Conservation (phyloP, 2,797 vertebrate species). For the Tachyglossus aculeatus region DNA sequence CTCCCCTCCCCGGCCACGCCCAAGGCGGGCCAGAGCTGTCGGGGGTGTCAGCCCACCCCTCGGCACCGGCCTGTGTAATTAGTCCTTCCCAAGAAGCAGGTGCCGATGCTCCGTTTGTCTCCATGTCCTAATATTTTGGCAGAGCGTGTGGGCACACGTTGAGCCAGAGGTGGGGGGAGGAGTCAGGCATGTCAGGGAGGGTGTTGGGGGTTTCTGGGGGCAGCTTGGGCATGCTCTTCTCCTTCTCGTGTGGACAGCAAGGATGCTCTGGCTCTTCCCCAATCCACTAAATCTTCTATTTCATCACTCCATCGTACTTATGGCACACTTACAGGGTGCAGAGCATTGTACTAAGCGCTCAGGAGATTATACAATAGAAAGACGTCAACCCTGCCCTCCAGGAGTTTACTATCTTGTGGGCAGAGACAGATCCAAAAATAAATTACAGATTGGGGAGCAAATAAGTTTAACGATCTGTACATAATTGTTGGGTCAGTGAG, state of each 20-base stretch:
- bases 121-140: conserved; percentile 24
- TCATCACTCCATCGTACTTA: too few species aligned
- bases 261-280: neutral
- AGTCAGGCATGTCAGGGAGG: neutral
- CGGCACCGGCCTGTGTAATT: conserved; percentile 14
- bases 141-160: conserved; percentile 4
- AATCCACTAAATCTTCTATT: too few species aligned
- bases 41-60: neutral
- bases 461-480: too few species aligned
- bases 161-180: conserved; percentile 11
- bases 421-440: too few species aligned
- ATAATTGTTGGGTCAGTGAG: too few species aligned
- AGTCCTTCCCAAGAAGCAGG: conserved; percentile 23
- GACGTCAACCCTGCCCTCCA: too few species aligned
- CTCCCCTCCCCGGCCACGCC: conserved; percentile 2
- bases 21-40: conserved; percentile 26
- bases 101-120: conserved; percentile 25
- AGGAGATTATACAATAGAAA: too few species aligned
- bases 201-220: neutral
- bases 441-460: too few species aligned
- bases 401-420: too few species aligned
- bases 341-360: too few species aligned
- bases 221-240: neutral
- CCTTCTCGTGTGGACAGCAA: neutral
- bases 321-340: neutral